Evolutionary conservation across 2,113 vertebrate species (phyloP).

Genomic region (Pelobates fuscus): DNA sequence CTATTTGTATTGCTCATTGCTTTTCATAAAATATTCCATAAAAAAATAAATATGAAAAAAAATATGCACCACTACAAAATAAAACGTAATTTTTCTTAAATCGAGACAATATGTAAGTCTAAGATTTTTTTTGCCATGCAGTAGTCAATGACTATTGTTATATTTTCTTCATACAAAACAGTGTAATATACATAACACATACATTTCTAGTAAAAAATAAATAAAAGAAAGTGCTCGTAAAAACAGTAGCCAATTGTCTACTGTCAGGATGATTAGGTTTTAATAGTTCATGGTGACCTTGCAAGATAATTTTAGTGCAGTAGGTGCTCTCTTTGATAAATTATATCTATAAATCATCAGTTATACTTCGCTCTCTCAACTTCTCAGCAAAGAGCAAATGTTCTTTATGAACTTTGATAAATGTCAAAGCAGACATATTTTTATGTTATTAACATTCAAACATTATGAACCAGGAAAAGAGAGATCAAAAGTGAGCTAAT

Average conservation of each 20-base stretch:
- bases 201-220: no score
- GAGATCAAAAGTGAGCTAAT: constrained; percentile 31
- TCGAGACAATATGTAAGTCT: no score
- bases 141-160: no score
- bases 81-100: no score
- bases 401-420: constrained; percentile 62
- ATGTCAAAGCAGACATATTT: constrained; percentile 34
- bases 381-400: constrained; percentile 57
- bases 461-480: constrained; percentile 2
- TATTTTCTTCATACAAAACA: no score
- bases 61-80: no score
- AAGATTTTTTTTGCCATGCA: no score
- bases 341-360: constrained; percentile 54
- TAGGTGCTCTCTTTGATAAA: constrained; percentile 58
- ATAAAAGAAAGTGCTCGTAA: no score
- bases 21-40: no score
- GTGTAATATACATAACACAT: not conserved
- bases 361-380: constrained; percentile 51
- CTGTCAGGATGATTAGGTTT: not conserved
- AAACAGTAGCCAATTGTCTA: not conserved
- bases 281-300: constrained; percentile 40
- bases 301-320: constrained; percentile 50
- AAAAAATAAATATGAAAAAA: no score
- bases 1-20: no score
- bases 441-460: constrained; percentile 39